Evolutionary conservation across 1,140 invertebrate genomes (phyloP).

Genomic region (Lethocerus indicus): DNA sequence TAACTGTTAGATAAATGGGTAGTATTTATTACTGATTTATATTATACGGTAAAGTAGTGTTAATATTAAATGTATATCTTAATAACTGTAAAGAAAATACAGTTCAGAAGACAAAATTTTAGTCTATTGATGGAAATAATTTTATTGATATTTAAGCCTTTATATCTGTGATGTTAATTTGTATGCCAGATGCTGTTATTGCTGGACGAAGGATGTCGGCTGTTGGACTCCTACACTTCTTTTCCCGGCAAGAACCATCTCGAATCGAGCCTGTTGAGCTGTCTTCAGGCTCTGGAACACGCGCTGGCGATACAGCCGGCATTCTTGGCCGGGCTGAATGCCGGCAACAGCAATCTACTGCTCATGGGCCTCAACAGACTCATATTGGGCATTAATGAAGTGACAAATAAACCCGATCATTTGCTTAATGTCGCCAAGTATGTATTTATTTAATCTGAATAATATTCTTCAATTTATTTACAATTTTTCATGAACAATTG

Average conservation of each 20-base stretch:
- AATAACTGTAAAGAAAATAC: no score
- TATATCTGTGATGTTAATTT: no score
- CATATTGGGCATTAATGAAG: conserved; percentile 62
- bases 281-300: conserved; percentile 46
- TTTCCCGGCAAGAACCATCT: conserved; percentile 48
- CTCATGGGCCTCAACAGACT: conserved; percentile 61
- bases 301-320: conserved; percentile 41
- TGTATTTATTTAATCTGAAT: background rate
- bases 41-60: no score
- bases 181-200: conserved; percentile 44
- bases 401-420: conserved; percentile 56
- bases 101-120: no score
- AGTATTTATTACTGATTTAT: no score
- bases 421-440: conserved; percentile 59
- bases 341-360: conserved; percentile 35
- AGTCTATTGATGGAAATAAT: no score
- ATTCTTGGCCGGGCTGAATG: conserved; percentile 39
- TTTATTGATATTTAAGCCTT: no score
- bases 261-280: conserved; percentile 44
- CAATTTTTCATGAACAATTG: background rate
- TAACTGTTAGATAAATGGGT: no score
- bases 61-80: no score
- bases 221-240: conserved; percentile 50
- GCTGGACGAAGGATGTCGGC: conserved; percentile 57
- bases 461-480: background rate